These are phyloP conservation scores for Paralichthys olivaceus DNA, from an alignment of 2,113 vertebrate species.

Conservation along the genomic window DNA sequence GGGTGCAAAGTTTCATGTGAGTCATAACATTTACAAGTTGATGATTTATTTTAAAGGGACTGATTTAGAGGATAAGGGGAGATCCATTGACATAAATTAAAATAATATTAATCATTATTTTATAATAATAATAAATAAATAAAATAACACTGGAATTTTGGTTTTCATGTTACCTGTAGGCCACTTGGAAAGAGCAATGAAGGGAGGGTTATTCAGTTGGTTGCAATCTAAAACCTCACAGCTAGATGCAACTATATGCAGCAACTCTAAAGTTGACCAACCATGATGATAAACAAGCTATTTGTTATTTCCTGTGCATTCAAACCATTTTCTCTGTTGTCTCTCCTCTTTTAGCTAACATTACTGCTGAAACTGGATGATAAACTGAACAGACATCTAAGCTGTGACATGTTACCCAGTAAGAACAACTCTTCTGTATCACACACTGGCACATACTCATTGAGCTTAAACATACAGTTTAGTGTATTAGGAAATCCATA, in stretches of 20 bases:
- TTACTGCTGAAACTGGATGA: constrained; percentile 98
- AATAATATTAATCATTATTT: neutral
- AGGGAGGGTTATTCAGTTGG: neutral
- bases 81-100: neutral
- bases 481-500: no score
- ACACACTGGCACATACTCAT: neutral
- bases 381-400: constrained; percentile 97
- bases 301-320: neutral
- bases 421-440: constrained; percentile 41
- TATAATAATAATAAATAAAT: no score
- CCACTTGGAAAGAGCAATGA: neutral
- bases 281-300: neutral
- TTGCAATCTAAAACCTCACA: neutral
- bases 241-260: neutral
- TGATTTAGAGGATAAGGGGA: neutral
- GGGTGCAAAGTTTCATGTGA: constrained; percentile 93
- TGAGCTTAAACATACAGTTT: no score
- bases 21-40: constrained; percentile 15
- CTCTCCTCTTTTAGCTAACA: constrained; percentile 84
- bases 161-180: no score
- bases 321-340: neutral
- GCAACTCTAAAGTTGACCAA: neutral
- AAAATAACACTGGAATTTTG: neutral
- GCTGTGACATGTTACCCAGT: constrained; percentile 95
- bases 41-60: neutral